Base-by-base conservation (phyloP, 1,140 invertebrate genomes). In the Fopius arisanus region DNA sequence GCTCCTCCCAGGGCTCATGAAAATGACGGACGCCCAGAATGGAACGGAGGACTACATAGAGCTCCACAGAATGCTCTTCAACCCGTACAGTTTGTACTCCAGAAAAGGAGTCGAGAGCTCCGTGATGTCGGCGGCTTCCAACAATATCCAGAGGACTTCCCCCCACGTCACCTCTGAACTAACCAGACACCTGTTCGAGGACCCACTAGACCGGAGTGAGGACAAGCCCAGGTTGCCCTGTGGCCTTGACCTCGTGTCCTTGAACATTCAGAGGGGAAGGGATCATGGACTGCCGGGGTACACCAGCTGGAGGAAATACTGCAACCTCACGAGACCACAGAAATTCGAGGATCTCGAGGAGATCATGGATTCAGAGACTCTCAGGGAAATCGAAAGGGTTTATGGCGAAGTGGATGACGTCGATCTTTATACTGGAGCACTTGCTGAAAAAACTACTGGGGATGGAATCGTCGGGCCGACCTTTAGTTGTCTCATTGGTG, bases 281-380 rank as follows among this genome's bases (percentile, higher is more conserved):
- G 96, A 98, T 88, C 95, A 97, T 84, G 96, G 96, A 0, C 87
- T 97, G 19, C 93, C 95, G 0, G 84, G 92, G 0, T 98, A 98
- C 86, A 90, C 91, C 0, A 88, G 89, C 9, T 97, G 93, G 91
- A 88, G 95, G 23, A 88, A 93, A 77, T 90, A 92, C 80, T 97
- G 96, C 78, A 92, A 92, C 0, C 85, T 96, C 43, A 89, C 90
- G 1, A 87, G 89, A 48, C 92, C 93, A 0, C 85, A 81, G 12
- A 92, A 81, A 14, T 98, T 97, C 86, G 89, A 91, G 0, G 95
- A 98, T 79, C 89, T 99, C 5, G 83, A 86, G 0, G 82, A 79
- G 0, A 86, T 92, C 6, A 87, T 96, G 73, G 92, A 95, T 79
- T 79, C 84, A 0, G 84, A 89, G 3, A 90, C 92, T 0, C 80